Percentiles rank a stretch among this genome's conserved stretches.
These are phyloP conservation scores for Muscicapa adusta DNA, from an alignment of 2,113 vertebrate genomes.

Conservation along the genomic window DNA sequence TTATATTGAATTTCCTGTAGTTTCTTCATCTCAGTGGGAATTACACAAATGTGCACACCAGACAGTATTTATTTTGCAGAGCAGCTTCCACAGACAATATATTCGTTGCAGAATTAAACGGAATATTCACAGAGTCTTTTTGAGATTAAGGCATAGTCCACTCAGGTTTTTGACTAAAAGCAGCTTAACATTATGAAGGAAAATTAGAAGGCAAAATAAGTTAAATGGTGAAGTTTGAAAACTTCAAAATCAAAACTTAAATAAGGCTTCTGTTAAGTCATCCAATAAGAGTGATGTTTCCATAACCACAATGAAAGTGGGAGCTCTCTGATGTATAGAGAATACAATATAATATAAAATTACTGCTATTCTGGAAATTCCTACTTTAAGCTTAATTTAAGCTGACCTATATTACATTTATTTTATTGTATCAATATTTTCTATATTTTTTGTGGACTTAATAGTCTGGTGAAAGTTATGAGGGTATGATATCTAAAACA, in stretches of 20 bases:
- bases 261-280: neutral
- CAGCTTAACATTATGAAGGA: neutral
- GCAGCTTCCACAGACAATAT: neutral
- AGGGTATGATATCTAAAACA: neutral
- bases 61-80: neutral
- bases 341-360: neutral
- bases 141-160: neutral
- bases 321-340: neutral
- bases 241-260: neutral
- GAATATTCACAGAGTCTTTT: neutral
- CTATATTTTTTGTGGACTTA: neutral
- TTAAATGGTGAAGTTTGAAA: neutral
- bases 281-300: neutral
- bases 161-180: neutral
- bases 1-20: neutral
- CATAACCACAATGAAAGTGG: neutral
- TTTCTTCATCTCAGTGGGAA: neutral
- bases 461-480: neutral
- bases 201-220: neutral
- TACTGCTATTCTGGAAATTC: neutral
- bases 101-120: neutral
- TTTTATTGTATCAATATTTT: neutral
- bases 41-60: neutral
- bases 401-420: neutral
- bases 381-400: neutral